Conservation (phyloP, 2,797 vertebrate species). For the Clarias fuscus region DNA sequence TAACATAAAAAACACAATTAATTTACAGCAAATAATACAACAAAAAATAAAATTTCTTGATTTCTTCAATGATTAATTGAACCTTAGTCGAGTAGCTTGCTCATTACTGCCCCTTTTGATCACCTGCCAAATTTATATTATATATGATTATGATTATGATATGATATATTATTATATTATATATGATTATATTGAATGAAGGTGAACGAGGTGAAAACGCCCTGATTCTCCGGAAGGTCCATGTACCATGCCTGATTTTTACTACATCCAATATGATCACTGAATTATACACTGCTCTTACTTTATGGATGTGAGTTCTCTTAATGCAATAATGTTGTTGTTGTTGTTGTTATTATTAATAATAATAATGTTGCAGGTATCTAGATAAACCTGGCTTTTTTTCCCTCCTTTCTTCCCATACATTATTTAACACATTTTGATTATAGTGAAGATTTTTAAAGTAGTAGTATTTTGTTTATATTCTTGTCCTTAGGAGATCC, state of each 20-base stretch:
- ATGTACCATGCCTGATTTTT: not conserved
- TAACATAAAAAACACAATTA: no score
- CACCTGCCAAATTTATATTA: not conserved
- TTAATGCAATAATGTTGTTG: not conserved
- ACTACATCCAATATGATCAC: not conserved
- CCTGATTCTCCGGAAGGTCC: not conserved
- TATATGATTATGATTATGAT: no score
- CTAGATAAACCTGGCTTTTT: not conserved
- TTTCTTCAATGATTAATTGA: not conserved
- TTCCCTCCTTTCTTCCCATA: no score
- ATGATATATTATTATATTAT: not conserved
- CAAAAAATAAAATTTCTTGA: no score
- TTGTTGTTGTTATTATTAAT: no score
- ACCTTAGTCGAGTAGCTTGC: not conserved
- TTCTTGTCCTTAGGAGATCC: conserved; percentile 64
- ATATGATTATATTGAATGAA: not conserved
- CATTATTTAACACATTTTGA: not conserved
- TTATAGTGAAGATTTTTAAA: not conserved
- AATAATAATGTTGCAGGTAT: not conserved
- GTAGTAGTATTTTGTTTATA: not conserved
- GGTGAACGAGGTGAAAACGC: not conserved
- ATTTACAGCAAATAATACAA: no score
- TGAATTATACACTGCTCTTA: not conserved
- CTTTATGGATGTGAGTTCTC: not conserved
- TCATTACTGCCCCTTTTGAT: not conserved